Base-by-base conservation (phyloP, 1,140 invertebrate species). In the Pseudachorutes palmiensis region DNA sequence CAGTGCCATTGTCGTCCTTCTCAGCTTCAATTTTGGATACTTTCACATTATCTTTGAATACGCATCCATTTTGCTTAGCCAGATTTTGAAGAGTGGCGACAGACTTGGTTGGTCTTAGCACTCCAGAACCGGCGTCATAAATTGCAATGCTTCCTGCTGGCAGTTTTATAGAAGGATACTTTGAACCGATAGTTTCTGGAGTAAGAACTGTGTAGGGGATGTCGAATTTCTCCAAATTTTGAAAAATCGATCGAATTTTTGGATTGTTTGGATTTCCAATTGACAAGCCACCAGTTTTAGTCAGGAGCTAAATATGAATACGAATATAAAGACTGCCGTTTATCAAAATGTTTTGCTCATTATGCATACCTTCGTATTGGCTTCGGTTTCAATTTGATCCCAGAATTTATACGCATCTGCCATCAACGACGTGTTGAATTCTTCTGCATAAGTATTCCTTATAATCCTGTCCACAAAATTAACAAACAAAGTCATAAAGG, bases 21-120 rank as follows among this genome's bases (percentile, higher is more conserved):
- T 26, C n/a, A 45, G 2, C 57, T 26, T 62, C 1, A 26, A 72
- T 66, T 31, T 67, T 48, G 9, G 45, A 33, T 1, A 72, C 66
- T 63, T 22, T 2, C 19, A 14, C 28, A 26, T 72, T 72, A 32
- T 72, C 71, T 19, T 26, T 2, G 1, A 72, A 62, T 26, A 59
- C 14, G 48, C 59, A 62, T 1, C 69, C 71, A 19, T 59, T 49
- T 0, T 29, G 5, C 24, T 28, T 60, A 1, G 68, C 66, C 2
- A 70, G 30, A 57, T 36, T 32, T 51, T 72, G 71, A 31, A 70
- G 65, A 64, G 70, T 70, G 1, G 32, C 57, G 3, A 68, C 63
- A 31, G 68, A 57, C 49, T 72, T 70, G 1, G 66, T 64, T 1
- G 71, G 68, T 41, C 70, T 72, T 3, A 72, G 48, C 48, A 72